Percentiles rank a stretch among this genome's conserved stretches.
phyloP scores from a whole-genome alignment of 2,888 invertebrate species.

The Thera britannica region DNA sequence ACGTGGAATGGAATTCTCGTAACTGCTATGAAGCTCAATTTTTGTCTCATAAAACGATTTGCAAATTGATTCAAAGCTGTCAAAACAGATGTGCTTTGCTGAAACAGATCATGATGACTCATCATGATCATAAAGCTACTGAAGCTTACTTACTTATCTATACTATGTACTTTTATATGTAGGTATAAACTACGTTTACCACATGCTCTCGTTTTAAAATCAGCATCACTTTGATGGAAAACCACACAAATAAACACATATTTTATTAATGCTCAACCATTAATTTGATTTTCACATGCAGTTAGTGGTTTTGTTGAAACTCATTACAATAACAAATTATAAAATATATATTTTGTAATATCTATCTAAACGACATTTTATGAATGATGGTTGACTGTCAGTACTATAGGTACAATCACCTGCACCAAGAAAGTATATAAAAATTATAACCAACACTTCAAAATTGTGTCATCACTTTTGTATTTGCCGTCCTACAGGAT shows the following conservation, averaged over 20 bases:
- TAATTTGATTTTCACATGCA: conserved; percentile 67
- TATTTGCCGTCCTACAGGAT: too few species aligned
- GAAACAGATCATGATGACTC: too few species aligned
- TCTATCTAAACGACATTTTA: not conserved
- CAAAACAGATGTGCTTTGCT: conserved; percentile 55
- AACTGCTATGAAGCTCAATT: not conserved
- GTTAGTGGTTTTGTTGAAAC: conserved; percentile 58
- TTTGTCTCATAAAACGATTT: not conserved
- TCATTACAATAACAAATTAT: conserved; percentile 59
- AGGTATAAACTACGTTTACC: conserved; percentile 21
- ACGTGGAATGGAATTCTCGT: not conserved
- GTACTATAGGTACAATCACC: not conserved
- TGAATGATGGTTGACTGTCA: conserved; percentile 6
- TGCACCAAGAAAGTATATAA: too few species aligned
- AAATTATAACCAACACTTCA: too few species aligned
- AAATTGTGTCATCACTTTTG: too few species aligned
- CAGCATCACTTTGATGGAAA: conserved; percentile 55
- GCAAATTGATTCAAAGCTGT: conserved; percentile 35
- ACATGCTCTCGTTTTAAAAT: conserved; percentile 45
- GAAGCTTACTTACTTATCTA: conserved; percentile 41
- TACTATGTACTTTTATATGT: conserved; percentile 12
- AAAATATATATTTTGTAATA: conserved; percentile 30
- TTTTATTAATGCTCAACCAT: conserved; percentile 60
- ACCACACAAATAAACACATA: conserved; percentile 57
- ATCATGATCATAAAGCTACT: conserved; percentile 47